phyloP scores from a whole-genome alignment of 2,888 invertebrate species.

The Phyto melanocephala region DNA sequence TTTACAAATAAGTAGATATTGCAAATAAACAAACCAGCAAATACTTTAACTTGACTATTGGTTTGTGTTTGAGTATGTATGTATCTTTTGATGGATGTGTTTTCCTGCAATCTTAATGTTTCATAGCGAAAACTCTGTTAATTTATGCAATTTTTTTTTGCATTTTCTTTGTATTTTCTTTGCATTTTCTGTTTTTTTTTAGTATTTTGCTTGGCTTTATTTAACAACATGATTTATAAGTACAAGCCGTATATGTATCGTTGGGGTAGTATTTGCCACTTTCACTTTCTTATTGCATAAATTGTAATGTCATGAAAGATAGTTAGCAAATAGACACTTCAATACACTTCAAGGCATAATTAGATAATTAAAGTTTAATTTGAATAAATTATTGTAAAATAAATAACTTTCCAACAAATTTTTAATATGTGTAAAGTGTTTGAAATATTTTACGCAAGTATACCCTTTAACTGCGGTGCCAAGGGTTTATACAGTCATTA shows the following conservation, averaged over 20 bases:
- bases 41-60: constrained; percentile 30
- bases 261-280: not conserved
- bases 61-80: not conserved
- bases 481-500: no score
- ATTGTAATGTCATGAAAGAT: not conserved
- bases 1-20: not conserved
- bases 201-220: constrained; percentile 19
- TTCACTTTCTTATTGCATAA: not conserved
- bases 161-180: not conserved
- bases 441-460: no score
- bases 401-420: no score
- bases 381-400: not conserved
- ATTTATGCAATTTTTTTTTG: constrained; percentile 37
- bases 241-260: not conserved
- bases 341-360: no score
- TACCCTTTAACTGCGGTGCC: no score
- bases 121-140: constrained; percentile 42
- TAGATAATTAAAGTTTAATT: not conserved
- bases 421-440: no score
- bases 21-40: not conserved
- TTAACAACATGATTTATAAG: constrained; percentile 5
- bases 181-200: not conserved
- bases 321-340: no score
- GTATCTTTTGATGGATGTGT: constrained; percentile 21
- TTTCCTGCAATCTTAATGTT: constrained; percentile 37